Conservation (phyloP, 2,888 invertebrate genomes). For the Tipula vernalis region DNA sequence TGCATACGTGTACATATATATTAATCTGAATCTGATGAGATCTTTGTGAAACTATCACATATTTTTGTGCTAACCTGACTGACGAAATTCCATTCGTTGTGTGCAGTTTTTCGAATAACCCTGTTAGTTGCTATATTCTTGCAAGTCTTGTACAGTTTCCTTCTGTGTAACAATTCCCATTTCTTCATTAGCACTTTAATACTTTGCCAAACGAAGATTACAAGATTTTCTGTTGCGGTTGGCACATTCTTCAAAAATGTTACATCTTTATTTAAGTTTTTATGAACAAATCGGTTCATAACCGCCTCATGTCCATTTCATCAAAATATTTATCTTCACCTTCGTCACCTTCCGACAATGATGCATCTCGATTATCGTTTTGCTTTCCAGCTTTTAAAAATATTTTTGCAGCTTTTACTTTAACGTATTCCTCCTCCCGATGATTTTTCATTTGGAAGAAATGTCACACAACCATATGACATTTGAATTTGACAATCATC, state of each 20-base stretch:
- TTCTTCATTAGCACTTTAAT: conserved; percentile 54
- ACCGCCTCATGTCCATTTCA: too few relatives aligned
- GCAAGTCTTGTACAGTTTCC: conserved; percentile 91
- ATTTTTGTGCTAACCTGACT: neutral
- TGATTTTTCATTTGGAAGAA: too few relatives aligned
- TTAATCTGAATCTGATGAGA: conserved; percentile 37
- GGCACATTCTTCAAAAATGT: conserved; percentile 67
- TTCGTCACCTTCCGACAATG: too few relatives aligned
- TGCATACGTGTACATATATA: neutral
- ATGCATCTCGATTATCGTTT: too few relatives aligned
- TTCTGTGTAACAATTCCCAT: conserved; percentile 70
- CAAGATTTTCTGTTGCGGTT: conserved; percentile 86
- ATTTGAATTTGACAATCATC: too few relatives aligned
- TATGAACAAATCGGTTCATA: too few relatives aligned
- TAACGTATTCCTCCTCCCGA: too few relatives aligned
- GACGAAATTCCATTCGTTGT: conserved; percentile 19
- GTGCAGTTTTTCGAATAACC: conserved; percentile 37
- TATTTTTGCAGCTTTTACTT: too few relatives aligned
- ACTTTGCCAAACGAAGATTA: conserved; percentile 81
- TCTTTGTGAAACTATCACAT: conserved; percentile 26
- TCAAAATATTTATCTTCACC: too few relatives aligned
- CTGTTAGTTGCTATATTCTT: conserved; percentile 86
- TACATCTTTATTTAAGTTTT: conserved; percentile 90
- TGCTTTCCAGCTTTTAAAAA: too few relatives aligned
- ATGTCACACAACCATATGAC: too few relatives aligned